Evolutionary conservation across 2,888 invertebrate genomes (phyloP), one percentile per base, ranked within the genome.

Genomic region (Antitype chi): DNA sequence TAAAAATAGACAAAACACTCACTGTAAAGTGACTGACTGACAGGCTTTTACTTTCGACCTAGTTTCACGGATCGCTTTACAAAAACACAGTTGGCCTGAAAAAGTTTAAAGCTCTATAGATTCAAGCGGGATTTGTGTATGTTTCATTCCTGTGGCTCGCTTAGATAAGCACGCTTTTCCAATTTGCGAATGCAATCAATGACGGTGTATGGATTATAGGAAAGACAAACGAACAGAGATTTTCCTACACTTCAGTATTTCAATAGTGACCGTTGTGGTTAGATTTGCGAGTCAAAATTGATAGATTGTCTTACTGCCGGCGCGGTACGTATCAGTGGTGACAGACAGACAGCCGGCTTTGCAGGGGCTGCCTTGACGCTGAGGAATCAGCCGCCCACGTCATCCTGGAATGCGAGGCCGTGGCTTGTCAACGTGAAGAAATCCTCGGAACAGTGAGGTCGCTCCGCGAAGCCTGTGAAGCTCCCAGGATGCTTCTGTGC

Each of bases 1-100:
- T 64, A 49, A 23, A 67, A 70, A 55, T n/a, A 25, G 8, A 53
- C 47, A 15, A 25, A 52, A 52, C 66, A 76, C 32, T 57, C 77
- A 79, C 43, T 68, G 38, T 70, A 69, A 60, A 20, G 17, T 62
- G 62, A 32, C n/a, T 38, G 25, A 20, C 52, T 64, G 70, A 68
- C 68, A 76, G 59, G 76, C 71, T 81, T 76, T 81, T 62, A 67
- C n/a, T 70, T 76, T 66, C 66, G 66, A 57, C 70, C 67, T 43
- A 67, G 49, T 80, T 80, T 32, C 43, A 38, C 17, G 38, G n/a
- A 75, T 23, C 32, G 17, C 20, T 64, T 63, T 63, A 59, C 52
- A 59, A 69, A 73, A 74, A 63, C 28, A 55, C 15, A 25, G 15
- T 25, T 15, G 15, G 43, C n/a, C 23, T 25, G 11, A 63, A 79